Percentiles rank a stretch among this genome's conserved stretches.
These are phyloP conservation scores for Leuctra nigra DNA, from an alignment of 2,888 invertebrate genomes.

Conservation along the genomic window DNA sequence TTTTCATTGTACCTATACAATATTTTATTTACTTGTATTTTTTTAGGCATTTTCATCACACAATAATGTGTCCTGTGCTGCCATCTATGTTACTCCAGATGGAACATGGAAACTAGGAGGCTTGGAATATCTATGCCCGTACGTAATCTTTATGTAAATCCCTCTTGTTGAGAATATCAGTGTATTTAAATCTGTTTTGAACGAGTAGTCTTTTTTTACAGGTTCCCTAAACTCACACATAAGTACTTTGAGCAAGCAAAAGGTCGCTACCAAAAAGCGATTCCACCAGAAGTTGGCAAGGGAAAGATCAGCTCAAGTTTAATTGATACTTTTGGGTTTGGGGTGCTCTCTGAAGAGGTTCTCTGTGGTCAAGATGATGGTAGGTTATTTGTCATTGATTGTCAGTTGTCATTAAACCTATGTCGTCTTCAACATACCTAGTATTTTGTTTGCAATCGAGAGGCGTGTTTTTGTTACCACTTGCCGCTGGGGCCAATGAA, in stretches of 20 bases:
- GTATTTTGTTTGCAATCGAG: no score
- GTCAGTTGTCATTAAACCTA: no score
- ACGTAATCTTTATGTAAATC: not conserved
- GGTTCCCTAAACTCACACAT: slow-evolving; percentile 53
- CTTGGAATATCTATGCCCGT: slow-evolving; percentile 60
- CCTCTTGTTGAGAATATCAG: not conserved
- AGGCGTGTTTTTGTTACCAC: no score
- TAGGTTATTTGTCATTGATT: not conserved
- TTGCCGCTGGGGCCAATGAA: no score
- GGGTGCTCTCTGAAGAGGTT: slow-evolving; percentile 66
- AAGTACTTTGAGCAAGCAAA: slow-evolving; percentile 27
- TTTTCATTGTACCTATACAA: not conserved
- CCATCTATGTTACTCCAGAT: slow-evolving; percentile 75
- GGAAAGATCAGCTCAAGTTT: slow-evolving; percentile 43
- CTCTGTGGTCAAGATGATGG: slow-evolving; percentile 46
- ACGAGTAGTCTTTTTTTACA: no score
- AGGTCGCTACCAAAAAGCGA: slow-evolving; percentile 57
- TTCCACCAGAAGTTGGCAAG: slow-evolving; percentile 63
- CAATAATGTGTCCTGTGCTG: slow-evolving; percentile 72
- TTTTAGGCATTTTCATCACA: slow-evolving; percentile 66
- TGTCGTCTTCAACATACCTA: no score
- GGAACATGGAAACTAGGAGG: slow-evolving; percentile 86
- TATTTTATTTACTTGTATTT: not conserved
- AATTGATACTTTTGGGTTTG: slow-evolving; percentile 74
- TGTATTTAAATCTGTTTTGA: no score